Evolutionary conservation across 2,113 vertebrate species (phyloP).

Genomic region (Menidia beryllina): DNA sequence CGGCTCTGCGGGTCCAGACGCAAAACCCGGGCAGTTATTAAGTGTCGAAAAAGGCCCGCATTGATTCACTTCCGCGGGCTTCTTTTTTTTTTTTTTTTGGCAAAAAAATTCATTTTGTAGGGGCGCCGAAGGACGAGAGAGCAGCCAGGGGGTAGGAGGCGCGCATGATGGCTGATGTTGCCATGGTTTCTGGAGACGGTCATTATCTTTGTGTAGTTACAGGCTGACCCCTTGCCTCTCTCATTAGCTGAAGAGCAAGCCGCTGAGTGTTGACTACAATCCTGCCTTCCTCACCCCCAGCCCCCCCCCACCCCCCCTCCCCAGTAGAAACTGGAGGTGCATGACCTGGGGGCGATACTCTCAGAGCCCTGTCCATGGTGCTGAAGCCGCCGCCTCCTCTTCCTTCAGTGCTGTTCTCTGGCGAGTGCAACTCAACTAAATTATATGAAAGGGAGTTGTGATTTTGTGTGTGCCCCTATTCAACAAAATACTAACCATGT

Average conservation of each 20-base stretch:
- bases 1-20: slow-evolving; percentile 22
- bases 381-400: slow-evolving; percentile 53
- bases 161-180: slow-evolving; percentile 68
- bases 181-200: slow-evolving; percentile 79
- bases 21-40: slow-evolving; percentile 62
- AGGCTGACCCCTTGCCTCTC: slow-evolving; percentile 77
- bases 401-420: slow-evolving; percentile 43
- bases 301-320: slow-evolving; percentile 4
- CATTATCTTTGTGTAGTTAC: slow-evolving; percentile 81
- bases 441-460: slow-evolving; percentile 1
- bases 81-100: slow-evolving; percentile 17
- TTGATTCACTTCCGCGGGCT: slow-evolving; percentile 65
- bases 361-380: slow-evolving; percentile 65
- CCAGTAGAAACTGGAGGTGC: slow-evolving; percentile 16
- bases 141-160: slow-evolving; percentile 25
- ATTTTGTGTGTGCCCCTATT: not conserved
- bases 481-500: slow-evolving; percentile 2
- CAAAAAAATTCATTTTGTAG: slow-evolving; percentile 51
- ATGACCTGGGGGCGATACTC: slow-evolving; percentile 1
- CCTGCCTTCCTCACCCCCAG: slow-evolving; percentile 55
- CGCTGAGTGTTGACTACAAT: slow-evolving; percentile 74
- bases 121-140: slow-evolving; percentile 45
- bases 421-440: slow-evolving; percentile 11
- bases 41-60: slow-evolving; percentile 61
- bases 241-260: slow-evolving; percentile 82